Base-by-base conservation (phyloP, 2,797 vertebrate species). In the Crocodylus rhombifer region DNA sequence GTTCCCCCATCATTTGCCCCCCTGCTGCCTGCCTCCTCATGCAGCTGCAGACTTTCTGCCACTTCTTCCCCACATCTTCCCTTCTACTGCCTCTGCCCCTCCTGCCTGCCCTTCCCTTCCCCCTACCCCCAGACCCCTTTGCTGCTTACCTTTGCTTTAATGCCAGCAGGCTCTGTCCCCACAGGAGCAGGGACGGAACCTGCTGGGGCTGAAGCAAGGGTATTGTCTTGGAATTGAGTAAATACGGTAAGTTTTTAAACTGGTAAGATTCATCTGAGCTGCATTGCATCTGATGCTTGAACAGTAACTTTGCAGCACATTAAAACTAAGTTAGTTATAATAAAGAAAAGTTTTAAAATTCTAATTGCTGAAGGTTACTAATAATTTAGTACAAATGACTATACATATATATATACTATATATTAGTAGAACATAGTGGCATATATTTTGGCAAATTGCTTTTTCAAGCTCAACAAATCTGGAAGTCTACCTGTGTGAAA, bases 391-490 rank as follows among this genome's bases (percentile, higher is more conserved):
- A 16, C 4, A 55, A 60, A 55, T 71, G 82, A 77, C 3, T 15
- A 8, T 87, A 69, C 28, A 3, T 81, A 13, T 26, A 1, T 58
- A 6, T 82, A 42, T 42, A 42, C 42, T 89, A 17, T 88, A 28
- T 74, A 74, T 14, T 80, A 12, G 7, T 17, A 42, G 26, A 42
- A 61, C 61, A 36, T 11, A 75, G 23, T 67, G 61, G 14, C 33
- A 77, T 63, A 23, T 74, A 0, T 80, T 90, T 30, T 91, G 71
- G 28, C n/a, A 80, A 79, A 42, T 33, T 87, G 36, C 75, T 84
- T 92, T 87, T 26, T 67, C 78, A 28, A 6, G 75, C 86, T 69
- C 20, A 92, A 30, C 67, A 61, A 88, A 74, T 84, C 51, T 13
- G 82, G 36, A 64, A 57, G 18, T 77, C 88, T 85, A 25, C 26